A percentile compares a stretch with the other conserved stretches of the same genome.
These are phyloP conservation scores for Diabrotica balteata DNA, from an alignment of 2,888 invertebrate species.

Conservation along the genomic window DNA sequence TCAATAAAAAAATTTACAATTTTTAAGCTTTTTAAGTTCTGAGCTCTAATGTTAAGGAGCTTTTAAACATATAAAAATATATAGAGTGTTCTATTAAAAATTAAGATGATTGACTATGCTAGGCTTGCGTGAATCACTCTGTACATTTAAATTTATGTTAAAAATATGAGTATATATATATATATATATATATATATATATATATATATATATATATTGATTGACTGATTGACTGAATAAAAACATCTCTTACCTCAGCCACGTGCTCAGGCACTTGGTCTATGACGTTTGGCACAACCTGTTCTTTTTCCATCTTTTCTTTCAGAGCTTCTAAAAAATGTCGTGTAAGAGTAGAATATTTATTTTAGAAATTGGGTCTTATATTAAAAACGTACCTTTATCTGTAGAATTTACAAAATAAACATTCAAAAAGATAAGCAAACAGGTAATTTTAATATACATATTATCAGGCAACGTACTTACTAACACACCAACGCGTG, in stretches of 20 bases:
- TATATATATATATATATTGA: no score
- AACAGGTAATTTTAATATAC: conserved; percentile 13
- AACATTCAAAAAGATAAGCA: conserved; percentile 6
- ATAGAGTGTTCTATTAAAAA: no score
- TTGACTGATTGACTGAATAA: background rate
- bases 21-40: no score
- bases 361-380: background rate
- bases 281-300: conserved; percentile 53
- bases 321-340: background rate
- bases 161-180: no score
- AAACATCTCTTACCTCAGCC: conserved; percentile 39
- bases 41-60: no score
- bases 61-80: no score
- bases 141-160: no score
- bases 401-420: conserved; percentile 5
- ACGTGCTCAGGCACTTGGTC: conserved; percentile 46
- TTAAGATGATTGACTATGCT: no score
- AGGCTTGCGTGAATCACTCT: no score
- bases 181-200: no score
- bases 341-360: background rate
- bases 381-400: conserved; percentile 16
- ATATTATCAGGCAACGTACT: conserved; percentile 4
- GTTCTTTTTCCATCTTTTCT: conserved; percentile 48
- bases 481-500: no score
- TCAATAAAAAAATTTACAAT: no score